Evolutionary conservation across 2,113 vertebrate species (phyloP), one percentile per base, ranked within the genome.

Genomic region (Neopipo cinnamomea): DNA sequence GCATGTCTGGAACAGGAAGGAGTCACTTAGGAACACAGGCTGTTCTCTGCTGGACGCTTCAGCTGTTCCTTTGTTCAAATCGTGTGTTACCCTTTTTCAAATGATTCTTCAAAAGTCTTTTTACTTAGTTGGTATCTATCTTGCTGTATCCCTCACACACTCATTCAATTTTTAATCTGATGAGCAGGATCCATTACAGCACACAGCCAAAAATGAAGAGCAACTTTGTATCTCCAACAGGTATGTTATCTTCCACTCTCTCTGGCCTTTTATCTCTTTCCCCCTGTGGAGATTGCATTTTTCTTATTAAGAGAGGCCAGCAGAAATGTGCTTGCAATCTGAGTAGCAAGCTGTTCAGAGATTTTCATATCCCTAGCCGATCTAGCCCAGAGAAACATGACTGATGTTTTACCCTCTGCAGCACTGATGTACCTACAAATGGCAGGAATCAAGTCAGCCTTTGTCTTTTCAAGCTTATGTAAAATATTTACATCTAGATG

Each of bases 401-500:
- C 37, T 47, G 46, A 75, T 62, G 58, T 80, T 89, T 88, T 17
- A 67, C 50, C 70, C 33, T 85, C 75, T 66, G 37, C 55, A 91
- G 39, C 50, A 52, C 27, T 53, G 28, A 19, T 44, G 9, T 50
- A 39, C 5, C 9, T 46, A 50, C 52, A 33, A 84, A 62, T 39
- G n/a, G 22, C 7, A 25, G 52, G 77, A 94, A 89, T 18, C 56
- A 59, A 58, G 47, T 63, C 44, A 72, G 52, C 24, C 74, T 91
- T 88, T 80, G 56, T 85, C 88, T 86, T 81, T 86, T 46, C 39
- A 86, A 78, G 82, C 52, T 83, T 74, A 92, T 37, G 8, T 84
- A 92, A 95, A 93, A 90, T 93, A 92, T 85, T 95, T 95, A 93
- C 33, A 94, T 76, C 42, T 20, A 68, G n/a, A 91, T 62, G 88